Base-by-base conservation (phyloP, 2,797 vertebrate genomes). In the Cuculus canorus region DNA sequence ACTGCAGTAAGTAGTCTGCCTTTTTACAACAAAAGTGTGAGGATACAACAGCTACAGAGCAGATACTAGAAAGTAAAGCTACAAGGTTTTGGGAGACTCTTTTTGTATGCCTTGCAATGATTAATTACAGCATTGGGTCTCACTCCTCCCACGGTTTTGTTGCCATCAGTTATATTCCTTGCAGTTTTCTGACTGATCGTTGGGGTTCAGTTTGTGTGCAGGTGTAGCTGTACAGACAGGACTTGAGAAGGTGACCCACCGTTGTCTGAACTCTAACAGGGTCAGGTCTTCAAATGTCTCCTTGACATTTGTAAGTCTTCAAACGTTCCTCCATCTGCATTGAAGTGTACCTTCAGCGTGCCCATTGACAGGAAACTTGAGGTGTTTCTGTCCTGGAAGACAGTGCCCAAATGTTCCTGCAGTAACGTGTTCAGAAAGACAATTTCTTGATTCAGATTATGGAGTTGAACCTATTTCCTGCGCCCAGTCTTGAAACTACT, bases 391-490 rank as follows among this genome's bases (percentile, higher is more conserved):
- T 90, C 35, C 28, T 78, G 25, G 41, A 57, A 66, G 45, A 25
- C 12, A 47, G 32, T 66, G 52, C 1, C 0, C 0, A 2, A 6
- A 18, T 52, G 39, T 68, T 92, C 35, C 54, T 3, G 1, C 19
- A n/a, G 11, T 39, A 65, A 22, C 24, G 15, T 30, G 21, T 30
- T 77, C 59, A 43, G 18, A 52, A 70, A 43, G 28, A 25, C 17
- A 12, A 13, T 47, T 39, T 41, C 14, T 61, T 43, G 16, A 17
- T 53, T 45, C 1, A 1, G 53, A 45, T 15, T 47, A 41, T 54
- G 28, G 21, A 53, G n/a, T 60, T 59, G 19, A 68, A 53, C n/a
- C 21, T 61, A 7, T 64, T 75, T 83, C 32, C 28, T 32, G 24
- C 13, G 75, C 33, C 28, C 18, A 45, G 11, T 52, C 23, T 63